phyloP scores from a whole-genome alignment of 2,797 vertebrate species.

The Pipistrellus pipistrellus region DNA sequence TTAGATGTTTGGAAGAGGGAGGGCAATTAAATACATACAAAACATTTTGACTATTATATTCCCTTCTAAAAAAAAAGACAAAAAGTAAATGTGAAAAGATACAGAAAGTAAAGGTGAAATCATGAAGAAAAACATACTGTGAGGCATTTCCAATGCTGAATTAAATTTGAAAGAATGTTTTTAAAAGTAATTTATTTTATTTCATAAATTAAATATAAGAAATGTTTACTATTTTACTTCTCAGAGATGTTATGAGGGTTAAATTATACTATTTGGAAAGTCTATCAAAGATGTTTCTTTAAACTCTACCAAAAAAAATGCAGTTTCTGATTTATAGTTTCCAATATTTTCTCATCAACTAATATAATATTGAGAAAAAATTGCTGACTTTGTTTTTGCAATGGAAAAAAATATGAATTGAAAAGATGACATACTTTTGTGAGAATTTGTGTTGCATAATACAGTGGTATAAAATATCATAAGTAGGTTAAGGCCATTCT shows the following conservation, averaged over 20 bases:
- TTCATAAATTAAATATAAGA: background rate
- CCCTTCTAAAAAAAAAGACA: background rate
- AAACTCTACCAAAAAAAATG: background rate
- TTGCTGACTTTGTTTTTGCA: slow-evolving; percentile 6
- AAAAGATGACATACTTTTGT: slow-evolving; percentile 12
- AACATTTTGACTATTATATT: background rate
- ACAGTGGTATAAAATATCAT: background rate
- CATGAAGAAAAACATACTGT: background rate
- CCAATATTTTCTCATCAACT: background rate
- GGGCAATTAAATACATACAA: background rate
- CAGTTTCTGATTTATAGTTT: background rate
- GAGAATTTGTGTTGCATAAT: background rate
- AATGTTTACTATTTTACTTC: background rate
- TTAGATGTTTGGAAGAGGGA: background rate
- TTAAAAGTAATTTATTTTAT: background rate
- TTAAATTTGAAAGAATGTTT: background rate
- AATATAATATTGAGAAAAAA: slow-evolving; percentile 6
- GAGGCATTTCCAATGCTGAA: background rate
- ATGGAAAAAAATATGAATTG: background rate
- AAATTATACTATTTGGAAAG: background rate
- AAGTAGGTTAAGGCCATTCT: background rate
- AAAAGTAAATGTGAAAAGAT: background rate
- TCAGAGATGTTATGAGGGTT: background rate
- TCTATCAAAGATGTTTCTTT: background rate
- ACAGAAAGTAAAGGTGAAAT: background rate